phyloP scores from a whole-genome alignment of 1,140 invertebrate species.

The Eumaeus atala region DNA sequence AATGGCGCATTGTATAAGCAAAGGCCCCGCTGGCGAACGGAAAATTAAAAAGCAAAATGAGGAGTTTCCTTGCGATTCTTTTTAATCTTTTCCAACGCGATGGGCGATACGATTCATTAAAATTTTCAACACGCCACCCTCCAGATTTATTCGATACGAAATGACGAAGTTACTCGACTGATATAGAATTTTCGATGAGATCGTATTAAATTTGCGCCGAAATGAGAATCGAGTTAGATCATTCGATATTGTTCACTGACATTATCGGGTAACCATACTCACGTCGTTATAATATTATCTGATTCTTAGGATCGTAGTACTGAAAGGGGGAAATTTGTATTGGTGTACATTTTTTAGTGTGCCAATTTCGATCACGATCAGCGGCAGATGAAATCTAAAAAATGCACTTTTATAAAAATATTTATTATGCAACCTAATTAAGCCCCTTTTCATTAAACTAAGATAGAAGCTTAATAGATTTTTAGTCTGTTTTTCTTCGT shows the following conservation, averaged over 20 bases:
- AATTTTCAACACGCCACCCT: slow-evolving; percentile 43
- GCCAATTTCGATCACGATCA: too few species aligned
- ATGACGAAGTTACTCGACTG: slow-evolving; percentile 42
- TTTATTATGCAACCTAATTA: too few species aligned
- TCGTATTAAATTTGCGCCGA: slow-evolving; percentile 12
- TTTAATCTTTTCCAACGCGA: slow-evolving; percentile 53
- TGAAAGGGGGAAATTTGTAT: too few species aligned
- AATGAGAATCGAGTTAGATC: slow-evolving; percentile 6
- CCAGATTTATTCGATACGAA: slow-evolving; percentile 51
- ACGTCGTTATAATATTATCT: too few species aligned
- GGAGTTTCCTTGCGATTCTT: slow-evolving; percentile 56
- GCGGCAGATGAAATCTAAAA: too few species aligned
- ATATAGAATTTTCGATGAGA: slow-evolving; percentile 38
- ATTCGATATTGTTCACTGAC: neutral
- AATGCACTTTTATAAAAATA: too few species aligned
- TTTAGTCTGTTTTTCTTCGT: too few species aligned
- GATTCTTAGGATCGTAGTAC: too few species aligned
- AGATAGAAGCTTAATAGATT: too few species aligned
- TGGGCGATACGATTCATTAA: slow-evolving; percentile 57
- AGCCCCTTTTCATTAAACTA: too few species aligned
- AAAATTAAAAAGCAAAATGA: slow-evolving; percentile 70
- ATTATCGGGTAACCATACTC: too few species aligned
- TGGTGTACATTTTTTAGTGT: too few species aligned
- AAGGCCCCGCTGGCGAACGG: slow-evolving; percentile 48
- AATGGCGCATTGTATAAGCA: slow-evolving; percentile 28